Evolutionary conservation across 2,113 vertebrate species (phyloP).

Genomic region (Regulus satrapa): DNA sequence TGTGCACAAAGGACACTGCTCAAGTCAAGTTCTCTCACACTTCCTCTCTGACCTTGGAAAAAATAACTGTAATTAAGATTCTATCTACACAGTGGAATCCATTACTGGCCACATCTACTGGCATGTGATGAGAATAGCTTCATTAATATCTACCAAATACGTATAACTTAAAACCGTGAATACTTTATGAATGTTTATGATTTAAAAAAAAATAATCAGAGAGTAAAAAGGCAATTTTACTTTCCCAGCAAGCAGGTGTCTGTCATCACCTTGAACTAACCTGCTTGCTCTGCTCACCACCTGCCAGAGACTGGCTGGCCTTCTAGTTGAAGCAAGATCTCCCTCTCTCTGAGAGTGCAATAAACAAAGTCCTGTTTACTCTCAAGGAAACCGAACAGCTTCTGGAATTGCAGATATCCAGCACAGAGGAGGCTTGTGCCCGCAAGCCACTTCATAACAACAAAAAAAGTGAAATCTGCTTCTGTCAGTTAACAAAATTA

Average conservation of each 20-base stretch:
- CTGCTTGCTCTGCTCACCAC: not conserved
- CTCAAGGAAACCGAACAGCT: not conserved
- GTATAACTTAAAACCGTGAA: not conserved
- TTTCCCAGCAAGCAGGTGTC: not conserved
- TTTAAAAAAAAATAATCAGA: not conserved
- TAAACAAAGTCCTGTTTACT: constrained; percentile 53
- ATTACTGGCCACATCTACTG: not conserved
- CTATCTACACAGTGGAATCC: not conserved
- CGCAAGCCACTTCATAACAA: not conserved
- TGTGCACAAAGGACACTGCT: not conserved
- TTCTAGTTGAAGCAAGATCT: constrained; percentile 40
- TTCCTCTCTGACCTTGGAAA: constrained; percentile 24
- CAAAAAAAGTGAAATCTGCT: not conserved
- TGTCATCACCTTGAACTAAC: not conserved
- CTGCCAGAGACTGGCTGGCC: not conserved
- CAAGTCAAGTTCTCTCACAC: not conserved
- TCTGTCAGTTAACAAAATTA: not conserved
- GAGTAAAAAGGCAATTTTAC: not conserved
- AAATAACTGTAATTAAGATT: not conserved
- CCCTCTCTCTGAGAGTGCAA: not conserved
- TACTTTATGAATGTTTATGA: not conserved
- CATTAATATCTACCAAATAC: not conserved
- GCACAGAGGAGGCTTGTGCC: not conserved
- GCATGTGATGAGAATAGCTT: not conserved
- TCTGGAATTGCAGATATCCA: not conserved